Conservation (phyloP, 2,888 invertebrate genomes). For the Orthonychiurus folsomi region DNA sequence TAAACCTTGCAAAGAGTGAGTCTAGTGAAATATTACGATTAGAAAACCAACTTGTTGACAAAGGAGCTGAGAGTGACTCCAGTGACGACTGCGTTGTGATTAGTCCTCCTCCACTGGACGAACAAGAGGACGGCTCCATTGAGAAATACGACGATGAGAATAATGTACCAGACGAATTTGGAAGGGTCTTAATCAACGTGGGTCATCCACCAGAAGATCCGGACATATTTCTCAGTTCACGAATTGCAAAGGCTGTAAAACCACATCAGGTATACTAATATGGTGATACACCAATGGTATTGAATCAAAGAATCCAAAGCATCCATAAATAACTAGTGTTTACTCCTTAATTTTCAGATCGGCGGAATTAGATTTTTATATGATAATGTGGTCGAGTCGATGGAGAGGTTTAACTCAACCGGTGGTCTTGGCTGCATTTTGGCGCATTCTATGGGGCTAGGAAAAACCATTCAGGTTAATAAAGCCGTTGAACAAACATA, state of each 20-base stretch:
- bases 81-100: conserved; percentile 77
- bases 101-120: conserved; percentile 65
- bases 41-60: conserved; percentile 38
- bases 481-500: background rate
- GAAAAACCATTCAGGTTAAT: conserved; percentile 78
- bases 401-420: conserved; percentile 73
- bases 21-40: background rate
- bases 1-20: background rate
- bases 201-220: conserved; percentile 84
- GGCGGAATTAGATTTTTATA: conserved; percentile 91
- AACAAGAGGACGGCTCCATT: conserved; percentile 55
- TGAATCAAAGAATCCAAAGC: background rate
- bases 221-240: conserved; percentile 84
- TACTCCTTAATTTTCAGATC: conserved; percentile 53
- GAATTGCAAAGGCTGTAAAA: conserved; percentile 78
- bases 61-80: conserved; percentile 66
- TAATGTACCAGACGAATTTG: conserved; percentile 82
- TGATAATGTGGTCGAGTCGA: conserved; percentile 93
- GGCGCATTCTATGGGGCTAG: conserved; percentile 98
- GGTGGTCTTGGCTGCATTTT: conserved; percentile 93
- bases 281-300: too few relatives aligned
- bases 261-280: conserved; percentile 95
- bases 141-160: conserved; percentile 75
- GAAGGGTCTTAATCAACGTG: conserved; percentile 83
- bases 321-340: background rate